Base-by-base conservation (phyloP, 1,140 invertebrate genomes). In the Cyclargus thomasi region DNA sequence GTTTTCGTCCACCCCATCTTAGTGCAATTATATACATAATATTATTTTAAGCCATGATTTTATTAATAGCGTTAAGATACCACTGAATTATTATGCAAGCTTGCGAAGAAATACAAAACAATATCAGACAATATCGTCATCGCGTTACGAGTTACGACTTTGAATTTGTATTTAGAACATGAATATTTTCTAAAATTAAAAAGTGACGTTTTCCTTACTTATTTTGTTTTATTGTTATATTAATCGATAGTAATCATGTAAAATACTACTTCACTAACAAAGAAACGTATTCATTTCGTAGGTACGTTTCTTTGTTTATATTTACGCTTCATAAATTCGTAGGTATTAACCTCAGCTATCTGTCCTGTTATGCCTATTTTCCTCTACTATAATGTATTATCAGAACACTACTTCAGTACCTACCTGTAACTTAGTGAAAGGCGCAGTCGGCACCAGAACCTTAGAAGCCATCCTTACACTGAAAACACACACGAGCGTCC, bases 351-450 rank as follows among this genome's bases (percentile, higher is more conserved):
- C 29, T 35, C 8, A 35, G 3, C 29, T 8, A 39, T 11, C 7
- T 8, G 11, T 16, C 2, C n/a, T 35, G 35, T 63, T n/a, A 3
- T 16, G n/a, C n/a, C 35, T 36, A 63, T 4, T 29, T 29, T 29
- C 29, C 29, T 29, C 29, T 29, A 29, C 0, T 35, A 59, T 20
- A 16, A 35, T 35, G 21, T 66, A 59, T 14, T 18, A 57, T 16
- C n/a, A 36, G n/a, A 53, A 39, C 64, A 47, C 47, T 16, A 23
- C 1, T 29, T 18, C 4, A 55, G 10, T 47, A 76, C 83, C 79
- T 74, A 88, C 85, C 79, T 88, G 84, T 57, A 90, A 71, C 71
- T 86, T 88, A 8, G 83, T 73, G 68, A 90, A 90, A 6, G 87
- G 85, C 6, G 80, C 76, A 35, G 81, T 76, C 23, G 85, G 87